Base-by-base conservation (phyloP, 2,888 invertebrate species). In the Hypena proboscidalis region DNA sequence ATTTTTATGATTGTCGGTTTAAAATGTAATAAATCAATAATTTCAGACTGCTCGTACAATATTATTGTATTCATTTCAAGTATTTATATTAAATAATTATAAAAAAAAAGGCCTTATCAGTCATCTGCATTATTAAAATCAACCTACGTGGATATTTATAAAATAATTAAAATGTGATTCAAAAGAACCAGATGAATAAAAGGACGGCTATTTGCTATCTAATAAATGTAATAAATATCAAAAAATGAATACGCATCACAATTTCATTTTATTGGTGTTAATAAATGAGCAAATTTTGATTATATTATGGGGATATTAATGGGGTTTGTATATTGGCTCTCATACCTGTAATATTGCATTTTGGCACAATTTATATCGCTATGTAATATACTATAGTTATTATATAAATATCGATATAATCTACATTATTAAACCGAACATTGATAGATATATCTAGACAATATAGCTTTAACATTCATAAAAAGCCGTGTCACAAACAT, bases 261-360 rank as follows among this genome's bases (percentile, higher is more conserved):
- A 63, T n/a, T n/a, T n/a, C n/a, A n/a, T n/a, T n/a, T n/a, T n/a
- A 60, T 76, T 80, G 76, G 73, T 78, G 77, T 80, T 57, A 32
- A 26, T 32, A 46, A 33, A 66, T 83, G 81, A 83, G 83, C 83
- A 79, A n/a, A 71, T 64, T 32, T 44, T 26, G 13, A 57, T 60
- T 52, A n/a, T n/a, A n/a, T 58, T n/a, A 35, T 39, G 38, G 45
- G 50, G 60, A 63, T 64, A 50, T 49, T 53, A 32, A 49, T 70
- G 74, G 80, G 74, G 71, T 71, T 71, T 70, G 52, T 70, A 63
- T 67, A 75, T 85, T 87, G 83, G 84, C 83, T 69, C 67, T 54
- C 44, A 67, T 72, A 77, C 85, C 86, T 87, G 87, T 87, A 85
- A 67, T 76, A 67, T 81, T 79, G 76, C 65, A 68, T 67, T 85